Percentiles rank a stretch among this genome's conserved stretches.
phyloP scores from a whole-genome alignment of 1,140 invertebrate genomes.

The Tetramorium parvispinum region DNA sequence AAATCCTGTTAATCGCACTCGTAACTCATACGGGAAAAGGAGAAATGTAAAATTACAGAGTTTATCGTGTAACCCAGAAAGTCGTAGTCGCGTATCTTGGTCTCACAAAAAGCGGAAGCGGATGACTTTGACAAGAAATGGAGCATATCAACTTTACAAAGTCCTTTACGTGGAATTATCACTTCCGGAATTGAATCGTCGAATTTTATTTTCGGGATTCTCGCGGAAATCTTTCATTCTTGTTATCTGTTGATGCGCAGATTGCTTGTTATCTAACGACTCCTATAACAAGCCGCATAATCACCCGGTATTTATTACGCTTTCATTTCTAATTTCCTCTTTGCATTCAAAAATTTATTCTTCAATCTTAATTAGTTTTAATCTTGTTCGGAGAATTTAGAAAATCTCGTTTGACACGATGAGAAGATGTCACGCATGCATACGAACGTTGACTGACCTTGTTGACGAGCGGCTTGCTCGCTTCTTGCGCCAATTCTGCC shows the following conservation, averaged over 20 bases:
- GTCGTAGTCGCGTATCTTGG: background rate
- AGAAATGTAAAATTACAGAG: conserved; percentile 36
- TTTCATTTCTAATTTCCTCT: background rate
- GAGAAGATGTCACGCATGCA: background rate
- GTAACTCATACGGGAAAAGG: background rate
- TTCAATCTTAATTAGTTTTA: background rate
- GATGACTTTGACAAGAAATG: conserved; percentile 31
- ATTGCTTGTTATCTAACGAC: background rate
- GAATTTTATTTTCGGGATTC: background rate
- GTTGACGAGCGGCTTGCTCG: conserved; percentile 59
- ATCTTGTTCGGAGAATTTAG: background rate
- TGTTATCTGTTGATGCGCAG: background rate
- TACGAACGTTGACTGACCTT: conserved; percentile 62
- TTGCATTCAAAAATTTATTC: background rate
- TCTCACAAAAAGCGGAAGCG: conserved; percentile 19
- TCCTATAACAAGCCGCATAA: background rate
- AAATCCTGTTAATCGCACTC: background rate
- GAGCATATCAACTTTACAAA: conserved; percentile 19
- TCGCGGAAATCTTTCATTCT: background rate
- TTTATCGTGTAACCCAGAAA: conserved; percentile 39
- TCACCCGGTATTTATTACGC: background rate
- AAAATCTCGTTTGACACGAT: background rate
- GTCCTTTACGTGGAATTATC: background rate
- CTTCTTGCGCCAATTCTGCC: conserved; percentile 63
- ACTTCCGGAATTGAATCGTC: background rate